These are phyloP conservation scores for Druceiella hillmani DNA, from an alignment of 2,888 invertebrate species.

Conservation along the genomic window DNA sequence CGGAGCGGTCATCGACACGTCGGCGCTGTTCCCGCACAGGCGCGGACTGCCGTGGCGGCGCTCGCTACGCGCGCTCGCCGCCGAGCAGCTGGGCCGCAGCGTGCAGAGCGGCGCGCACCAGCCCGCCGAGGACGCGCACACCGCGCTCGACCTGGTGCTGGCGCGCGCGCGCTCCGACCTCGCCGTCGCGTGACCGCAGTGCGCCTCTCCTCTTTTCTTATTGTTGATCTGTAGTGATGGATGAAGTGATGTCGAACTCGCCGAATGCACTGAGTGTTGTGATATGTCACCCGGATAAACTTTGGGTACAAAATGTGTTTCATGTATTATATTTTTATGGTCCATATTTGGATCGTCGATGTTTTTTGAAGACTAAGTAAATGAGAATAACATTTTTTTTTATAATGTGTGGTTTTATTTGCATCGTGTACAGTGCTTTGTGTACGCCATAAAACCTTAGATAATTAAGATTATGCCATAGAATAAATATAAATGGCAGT, in stretches of 20 bases:
- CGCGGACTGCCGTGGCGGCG: constrained; percentile 77
- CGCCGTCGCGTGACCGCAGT: background rate
- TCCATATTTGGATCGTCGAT: no score
- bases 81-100: constrained; percentile 65
- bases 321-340: no score
- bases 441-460: no score
- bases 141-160: constrained; percentile 85
- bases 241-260: background rate
- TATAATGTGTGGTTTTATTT: no score
- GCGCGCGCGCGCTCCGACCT: constrained; percentile 62
- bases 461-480: no score
- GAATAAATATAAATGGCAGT: no score
- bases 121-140: constrained; percentile 87
- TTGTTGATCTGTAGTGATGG: background rate
- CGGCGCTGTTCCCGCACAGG: constrained; percentile 81
- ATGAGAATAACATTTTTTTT: no score
- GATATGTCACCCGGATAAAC: no score
- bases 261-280: background rate
- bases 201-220: background rate
- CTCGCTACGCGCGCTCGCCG: constrained; percentile 74
- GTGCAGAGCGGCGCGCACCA: constrained; percentile 88
- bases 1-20: constrained; percentile 81
- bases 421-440: no score
- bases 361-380: no score
- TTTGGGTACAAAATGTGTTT: no score